Conservation (phyloP, 23 tunicate genomes). For the Corella eumyota region DNA sequence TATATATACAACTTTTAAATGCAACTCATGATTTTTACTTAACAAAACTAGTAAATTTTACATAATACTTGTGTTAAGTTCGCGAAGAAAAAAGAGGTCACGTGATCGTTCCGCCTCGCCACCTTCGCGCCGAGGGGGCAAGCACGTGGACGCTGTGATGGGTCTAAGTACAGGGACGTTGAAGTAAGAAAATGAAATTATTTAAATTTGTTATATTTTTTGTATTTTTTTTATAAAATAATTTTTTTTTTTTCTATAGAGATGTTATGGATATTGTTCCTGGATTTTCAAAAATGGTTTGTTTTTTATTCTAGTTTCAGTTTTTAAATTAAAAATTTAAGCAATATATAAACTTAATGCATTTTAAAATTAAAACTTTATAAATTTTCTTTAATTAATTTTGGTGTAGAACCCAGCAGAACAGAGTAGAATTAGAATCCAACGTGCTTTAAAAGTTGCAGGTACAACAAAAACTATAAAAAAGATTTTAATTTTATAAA, state of each 20-base stretch:
- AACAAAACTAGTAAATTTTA: too few species aligned
- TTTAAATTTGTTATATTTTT: not conserved
- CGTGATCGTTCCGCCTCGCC: too few species aligned
- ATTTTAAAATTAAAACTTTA: too few species aligned
- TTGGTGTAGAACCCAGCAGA: conserved; percentile 43
- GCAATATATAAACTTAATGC: too few species aligned
- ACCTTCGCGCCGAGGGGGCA: too few species aligned
- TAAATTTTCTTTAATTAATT: too few species aligned
- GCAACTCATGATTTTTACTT: too few species aligned
- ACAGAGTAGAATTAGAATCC: conserved; percentile 41
- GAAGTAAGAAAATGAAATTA: conserved; percentile 16
- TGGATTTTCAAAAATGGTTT: conserved; percentile 69
- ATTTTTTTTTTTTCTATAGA: conserved; percentile 3
- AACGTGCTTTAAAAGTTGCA: conserved; percentile 39
- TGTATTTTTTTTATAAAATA: not conserved
- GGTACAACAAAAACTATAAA: conserved; percentile 8
- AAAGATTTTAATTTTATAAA: too few species aligned
- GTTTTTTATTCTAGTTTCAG: not conserved
- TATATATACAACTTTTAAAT: too few species aligned
- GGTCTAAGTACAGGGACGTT: conserved; percentile 43
- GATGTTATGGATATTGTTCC: conserved; percentile 60
- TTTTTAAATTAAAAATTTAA: not conserved
- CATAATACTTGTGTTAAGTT: too few species aligned
- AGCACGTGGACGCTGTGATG: conserved; percentile 46
- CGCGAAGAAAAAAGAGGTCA: too few species aligned